These are phyloP conservation scores for Vannuccia rotundouncinata DNA, from an alignment of 2,888 invertebrate genomes.

Conservation along the genomic window DNA sequence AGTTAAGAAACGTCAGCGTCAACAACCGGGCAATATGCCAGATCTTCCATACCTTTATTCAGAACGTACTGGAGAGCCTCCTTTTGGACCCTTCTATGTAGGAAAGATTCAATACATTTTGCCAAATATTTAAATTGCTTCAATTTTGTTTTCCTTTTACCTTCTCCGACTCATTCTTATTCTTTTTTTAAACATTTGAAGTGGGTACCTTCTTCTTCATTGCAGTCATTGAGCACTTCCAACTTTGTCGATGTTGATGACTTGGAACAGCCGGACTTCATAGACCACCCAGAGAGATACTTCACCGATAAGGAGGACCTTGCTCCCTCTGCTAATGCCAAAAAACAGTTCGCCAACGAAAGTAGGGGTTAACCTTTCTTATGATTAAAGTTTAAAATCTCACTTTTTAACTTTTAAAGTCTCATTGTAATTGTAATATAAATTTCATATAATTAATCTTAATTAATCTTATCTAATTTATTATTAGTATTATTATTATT, in stretches of 20 bases:
- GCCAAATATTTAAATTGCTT: neutral
- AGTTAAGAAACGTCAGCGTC: constrained; percentile 50
- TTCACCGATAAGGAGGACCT: constrained; percentile 45
- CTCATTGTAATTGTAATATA: neutral
- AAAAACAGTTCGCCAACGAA: constrained; percentile 47
- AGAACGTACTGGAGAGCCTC: constrained; percentile 53
- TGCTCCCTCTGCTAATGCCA: constrained; percentile 36
- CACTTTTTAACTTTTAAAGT: neutral
- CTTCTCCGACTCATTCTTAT: neutral
- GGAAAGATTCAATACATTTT: constrained; percentile 42
- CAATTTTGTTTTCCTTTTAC: neutral
- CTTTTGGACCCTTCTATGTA: constrained; percentile 55
- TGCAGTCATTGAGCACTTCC: constrained; percentile 47
- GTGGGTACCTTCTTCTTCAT: constrained; percentile 1
- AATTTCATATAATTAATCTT: neutral
- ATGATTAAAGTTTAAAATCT: constrained; percentile 43
- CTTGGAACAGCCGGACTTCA: constrained; percentile 49
- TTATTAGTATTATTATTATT: neutral
- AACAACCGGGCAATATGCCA: constrained; percentile 51
- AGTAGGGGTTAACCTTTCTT: constrained; percentile 29
- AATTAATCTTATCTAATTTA: neutral
- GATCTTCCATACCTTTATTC: constrained; percentile 54
- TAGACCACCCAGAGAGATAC: constrained; percentile 47
- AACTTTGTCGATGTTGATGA: constrained; percentile 44
- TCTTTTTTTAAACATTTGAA: neutral